A percentile compares a stretch with the other conserved stretches of the same genome.
Conservation (phyloP, 2,113 vertebrate genomes). For the Strigops habroptila region DNA sequence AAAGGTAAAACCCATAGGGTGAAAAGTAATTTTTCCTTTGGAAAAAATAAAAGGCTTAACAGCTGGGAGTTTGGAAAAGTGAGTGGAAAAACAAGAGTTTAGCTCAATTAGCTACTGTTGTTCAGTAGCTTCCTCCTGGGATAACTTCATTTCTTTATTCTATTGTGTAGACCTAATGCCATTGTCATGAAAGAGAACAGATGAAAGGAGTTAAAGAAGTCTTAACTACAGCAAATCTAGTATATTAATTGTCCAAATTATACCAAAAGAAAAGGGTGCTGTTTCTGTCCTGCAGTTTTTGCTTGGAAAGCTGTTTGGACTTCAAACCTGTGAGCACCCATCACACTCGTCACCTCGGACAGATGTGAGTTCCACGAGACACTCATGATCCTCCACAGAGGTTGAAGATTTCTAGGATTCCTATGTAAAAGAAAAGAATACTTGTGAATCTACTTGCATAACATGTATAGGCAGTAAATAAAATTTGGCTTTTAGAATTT, state of each 20-base stretch:
- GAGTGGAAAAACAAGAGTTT: neutral
- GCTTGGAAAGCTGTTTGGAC: neutral
- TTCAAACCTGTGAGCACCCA: neutral
- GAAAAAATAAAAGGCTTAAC: neutral
- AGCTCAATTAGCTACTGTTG: constrained; percentile 32
- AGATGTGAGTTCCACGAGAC: neutral
- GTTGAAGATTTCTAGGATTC: neutral
- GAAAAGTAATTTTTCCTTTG: constrained; percentile 21
- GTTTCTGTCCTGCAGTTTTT: neutral
- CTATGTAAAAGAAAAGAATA: neutral
- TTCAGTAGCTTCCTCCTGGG: constrained; percentile 22
- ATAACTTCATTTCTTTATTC: constrained; percentile 31
- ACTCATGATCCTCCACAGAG: neutral
- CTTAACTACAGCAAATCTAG: constrained; percentile 36
- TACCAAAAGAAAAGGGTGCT: neutral
- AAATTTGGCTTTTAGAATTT: neutral
- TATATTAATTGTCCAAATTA: constrained; percentile 16
- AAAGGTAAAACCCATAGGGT: neutral
- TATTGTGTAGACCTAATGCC: constrained; percentile 47
- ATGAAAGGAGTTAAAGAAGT: constrained; percentile 35
- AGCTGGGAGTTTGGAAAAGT: constrained; percentile 21
- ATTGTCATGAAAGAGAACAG: constrained; percentile 49
- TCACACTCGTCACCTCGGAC: accelerated
- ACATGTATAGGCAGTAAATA: neutral
- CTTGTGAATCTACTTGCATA: neutral